Evolutionary conservation across 2,113 vertebrate genomes (phyloP), one percentile per base, ranked within the genome.

Genomic region (Talpa occidentalis): DNA sequence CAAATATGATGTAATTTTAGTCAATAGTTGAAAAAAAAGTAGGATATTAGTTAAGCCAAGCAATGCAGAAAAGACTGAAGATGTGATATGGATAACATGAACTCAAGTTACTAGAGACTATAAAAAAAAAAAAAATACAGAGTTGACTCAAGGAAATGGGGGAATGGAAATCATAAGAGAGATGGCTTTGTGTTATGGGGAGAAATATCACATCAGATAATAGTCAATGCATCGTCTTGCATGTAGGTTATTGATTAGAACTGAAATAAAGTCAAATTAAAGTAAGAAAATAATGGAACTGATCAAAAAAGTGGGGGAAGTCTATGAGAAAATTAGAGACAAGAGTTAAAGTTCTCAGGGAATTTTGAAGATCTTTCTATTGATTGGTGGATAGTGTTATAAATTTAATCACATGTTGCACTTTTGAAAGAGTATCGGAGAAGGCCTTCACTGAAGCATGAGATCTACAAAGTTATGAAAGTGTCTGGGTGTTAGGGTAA

Each of bases 381-480:
- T 8, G 32, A 49, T 21, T 35, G 10, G 12, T 17, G 26, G 26
- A 35, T 1, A 72, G 3, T 21, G 22, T 35, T 37, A 32, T 32
- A 49, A 35, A 5, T 19, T 12, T 60, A 59, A 7, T 19, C 42
- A 42, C 28, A 28, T 32, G 12, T 21, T 37, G 30, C 14, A 54
- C 7, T 74, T 59, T 52, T 10, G 37, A 44, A 62, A 56, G 44
- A 86, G 1, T 21, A 3, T 26, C 0, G 52, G 62, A 15, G 21
- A 40, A 56, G 17, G 2, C 0, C 26, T 15, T 47, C 56, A 14
- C 2, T 10, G 52, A 69, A 24, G 10, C n/a, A 0, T 11, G 30
- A 62, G 52, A 5, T 3, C 21, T 8, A 10, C 0, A 10, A 44
- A 26, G 32, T 47, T 26, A 16, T 19, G 12, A 49, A 54, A 12